These are phyloP conservation scores for Noturus placidus DNA, from an alignment of 2,113 vertebrate species.

Conservation along the genomic window DNA sequence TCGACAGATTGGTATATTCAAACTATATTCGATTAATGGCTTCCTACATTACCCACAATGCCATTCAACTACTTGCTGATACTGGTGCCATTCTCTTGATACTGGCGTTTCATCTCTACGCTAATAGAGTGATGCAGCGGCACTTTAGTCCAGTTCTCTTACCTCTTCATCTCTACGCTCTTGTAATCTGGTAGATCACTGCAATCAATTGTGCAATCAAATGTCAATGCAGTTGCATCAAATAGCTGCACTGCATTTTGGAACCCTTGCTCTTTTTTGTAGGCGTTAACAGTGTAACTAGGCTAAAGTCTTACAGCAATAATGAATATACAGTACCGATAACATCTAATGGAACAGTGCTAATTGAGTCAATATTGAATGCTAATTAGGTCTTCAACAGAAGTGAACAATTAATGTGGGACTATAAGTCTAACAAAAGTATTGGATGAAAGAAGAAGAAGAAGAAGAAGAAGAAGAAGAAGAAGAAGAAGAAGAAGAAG, in stretches of 20 bases:
- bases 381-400: constrained; percentile 6
- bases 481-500: not conserved
- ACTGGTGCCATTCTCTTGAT: not conserved
- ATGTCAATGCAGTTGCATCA: not conserved
- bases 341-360: not conserved
- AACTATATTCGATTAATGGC: not conserved
- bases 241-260: not conserved
- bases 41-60: not conserved
- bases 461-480: not conserved
- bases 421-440: not conserved
- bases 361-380: not conserved
- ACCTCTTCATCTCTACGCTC: not conserved
- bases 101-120: not conserved
- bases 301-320: not conserved
- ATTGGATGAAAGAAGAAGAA: not conserved
- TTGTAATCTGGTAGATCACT: not conserved
- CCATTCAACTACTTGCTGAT: not conserved
- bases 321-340: constrained; percentile 2
- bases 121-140: not conserved
- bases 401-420: not conserved
- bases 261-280: not conserved
- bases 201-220: too few species aligned
- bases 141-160: not conserved
- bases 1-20: not conserved
- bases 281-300: not conserved